Percentiles rank a stretch among this genome's conserved stretches.
Evolutionary conservation across 2,888 invertebrate species (phyloP).

Genomic region (Hypercompe scribonia): DNA sequence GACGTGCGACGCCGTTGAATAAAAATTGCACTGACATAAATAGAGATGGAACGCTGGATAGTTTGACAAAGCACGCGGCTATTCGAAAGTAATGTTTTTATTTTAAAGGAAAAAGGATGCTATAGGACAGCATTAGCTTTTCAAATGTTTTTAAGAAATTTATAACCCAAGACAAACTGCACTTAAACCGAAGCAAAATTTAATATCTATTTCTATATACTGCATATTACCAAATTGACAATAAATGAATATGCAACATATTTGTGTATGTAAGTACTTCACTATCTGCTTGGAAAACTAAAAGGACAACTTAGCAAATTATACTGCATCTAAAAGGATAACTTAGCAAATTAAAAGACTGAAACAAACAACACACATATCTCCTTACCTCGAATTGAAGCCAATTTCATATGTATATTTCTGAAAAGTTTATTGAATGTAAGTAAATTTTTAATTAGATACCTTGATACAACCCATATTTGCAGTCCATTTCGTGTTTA

Average conservation of each 20-base stretch:
- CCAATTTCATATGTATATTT: neutral
- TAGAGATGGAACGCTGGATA: conserved; percentile 1
- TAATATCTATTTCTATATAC: neutral
- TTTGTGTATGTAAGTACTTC: neutral
- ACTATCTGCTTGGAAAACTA: neutral
- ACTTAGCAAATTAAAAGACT: neutral
- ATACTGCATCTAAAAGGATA: neutral
- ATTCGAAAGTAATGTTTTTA: neutral
- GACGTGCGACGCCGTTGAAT: conserved; percentile 10
- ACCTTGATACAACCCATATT: neutral
- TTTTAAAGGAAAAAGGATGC: neutral
- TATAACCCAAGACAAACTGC: neutral
- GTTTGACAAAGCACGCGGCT: neutral
- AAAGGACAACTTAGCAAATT: neutral
- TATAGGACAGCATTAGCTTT: neutral
- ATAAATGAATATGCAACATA: neutral
- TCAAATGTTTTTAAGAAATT: neutral
- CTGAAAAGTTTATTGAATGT: conserved; percentile 6
- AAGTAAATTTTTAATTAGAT: conserved; percentile 12
- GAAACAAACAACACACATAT: neutral
- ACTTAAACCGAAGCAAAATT: neutral
- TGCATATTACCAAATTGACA: neutral
- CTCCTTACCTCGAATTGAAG: neutral
- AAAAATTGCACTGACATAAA: conserved; percentile 18
- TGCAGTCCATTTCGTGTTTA: neutral